Evolutionary conservation across 1,140 invertebrate genomes (phyloP), one percentile per base, ranked within the genome.

Genomic region (Rhizoglyphus robini): DNA sequence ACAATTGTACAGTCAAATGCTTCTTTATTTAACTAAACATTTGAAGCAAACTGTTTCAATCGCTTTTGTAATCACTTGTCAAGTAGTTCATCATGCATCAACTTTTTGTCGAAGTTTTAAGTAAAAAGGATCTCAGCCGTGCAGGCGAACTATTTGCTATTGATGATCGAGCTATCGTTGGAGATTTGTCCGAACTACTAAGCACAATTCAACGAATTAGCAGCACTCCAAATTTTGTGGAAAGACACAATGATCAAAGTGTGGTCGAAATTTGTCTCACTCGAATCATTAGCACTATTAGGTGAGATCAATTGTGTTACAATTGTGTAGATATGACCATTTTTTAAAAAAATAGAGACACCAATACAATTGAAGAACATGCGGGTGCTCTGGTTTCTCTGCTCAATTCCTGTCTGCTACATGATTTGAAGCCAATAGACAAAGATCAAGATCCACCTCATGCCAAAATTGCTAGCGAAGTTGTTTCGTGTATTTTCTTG

Each of bases 211-310:
- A 83, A 70, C 82, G 84, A 65, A 90, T 91, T 67, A 84, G 86
- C 49, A 87, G 86, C 65, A 79, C 84, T 62, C 80, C 84, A 5
- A 86, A 88, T 70, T 94, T 92, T 73, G 81, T 84, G 2, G 81
- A 84, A 63, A 90, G 88, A 77, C 86, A 88, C 73, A 89, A 92
- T 79, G 88, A 92, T 76, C 90, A 94, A 76, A 90, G 88, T 73
- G 87, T 93, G 58, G 88, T 93, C 66, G 90, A 94, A 77, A 94
- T 93, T 71, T 91, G 88, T 76, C 85, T 94, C 32, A 90, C 88
- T 1, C 77, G 88, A 65, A 84, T 91, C 8, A 90, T 88, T 29
- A 88, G 88, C 66, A 88, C 88, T 70, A 86, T 93, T 54, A 80
- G 83, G 83, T 83, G 74, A 68, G 18, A 31, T 25, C 46, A 29